Percentiles rank a stretch among this genome's conserved stretches.
phyloP scores from a whole-genome alignment of 2,797 vertebrate genomes.

The Bufotes viridis region DNA sequence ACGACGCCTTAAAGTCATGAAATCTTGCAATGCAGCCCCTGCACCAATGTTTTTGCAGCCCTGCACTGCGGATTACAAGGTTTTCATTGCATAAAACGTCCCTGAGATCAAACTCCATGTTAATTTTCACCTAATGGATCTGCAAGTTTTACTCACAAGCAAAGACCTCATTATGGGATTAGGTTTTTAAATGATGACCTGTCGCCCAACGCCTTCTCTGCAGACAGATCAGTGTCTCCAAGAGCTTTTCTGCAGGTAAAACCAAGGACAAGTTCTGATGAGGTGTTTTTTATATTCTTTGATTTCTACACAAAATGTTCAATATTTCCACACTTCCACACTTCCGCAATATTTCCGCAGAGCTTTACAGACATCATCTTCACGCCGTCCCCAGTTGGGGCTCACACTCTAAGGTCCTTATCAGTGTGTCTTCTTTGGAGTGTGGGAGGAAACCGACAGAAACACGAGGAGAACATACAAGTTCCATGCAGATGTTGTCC shows the following conservation, averaged over 20 bases:
- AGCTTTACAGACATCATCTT: no score
- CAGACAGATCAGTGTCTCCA: slow-evolving; percentile 36
- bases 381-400: no score
- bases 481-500: no score
- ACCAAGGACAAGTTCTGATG: neutral
- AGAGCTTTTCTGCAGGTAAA: slow-evolving; percentile 21
- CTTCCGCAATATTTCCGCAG: no score
- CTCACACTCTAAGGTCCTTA: no score
- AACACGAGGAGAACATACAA: no score
- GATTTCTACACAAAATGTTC: neutral
- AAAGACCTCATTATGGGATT: slow-evolving; percentile 48
- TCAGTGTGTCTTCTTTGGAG: no score
- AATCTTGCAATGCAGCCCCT: no score
- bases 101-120: neutral
- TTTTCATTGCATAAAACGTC: neutral
- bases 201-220: slow-evolving; percentile 16
- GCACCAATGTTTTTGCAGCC: neutral
- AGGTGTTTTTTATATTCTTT: neutral
- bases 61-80: neutral
- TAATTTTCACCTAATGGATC: slow-evolving; percentile 8
- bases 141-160: slow-evolving; percentile 33
- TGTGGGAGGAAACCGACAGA: no score
- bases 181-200: neutral
- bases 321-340: neutral
- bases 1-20: neutral